These are phyloP conservation scores for Ictalurus punctatus DNA, from an alignment of 2,113 vertebrate genomes.

Conservation along the genomic window DNA sequence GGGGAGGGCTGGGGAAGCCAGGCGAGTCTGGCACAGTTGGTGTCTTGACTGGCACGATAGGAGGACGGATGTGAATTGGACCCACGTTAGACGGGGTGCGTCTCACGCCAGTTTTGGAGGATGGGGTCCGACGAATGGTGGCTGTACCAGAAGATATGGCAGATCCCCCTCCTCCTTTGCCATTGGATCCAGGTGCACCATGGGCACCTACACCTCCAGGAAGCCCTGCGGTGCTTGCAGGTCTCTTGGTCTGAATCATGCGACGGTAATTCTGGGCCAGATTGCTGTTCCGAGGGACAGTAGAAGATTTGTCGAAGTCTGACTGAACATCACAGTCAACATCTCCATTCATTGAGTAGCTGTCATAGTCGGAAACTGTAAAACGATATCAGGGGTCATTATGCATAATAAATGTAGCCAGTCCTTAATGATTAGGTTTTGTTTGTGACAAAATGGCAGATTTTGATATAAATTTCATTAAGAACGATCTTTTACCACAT, in stretches of 20 bases:
- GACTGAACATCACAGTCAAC: slow-evolving; percentile 81
- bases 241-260: slow-evolving; percentile 96
- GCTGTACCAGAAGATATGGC: slow-evolving; percentile 86
- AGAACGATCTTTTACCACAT: background rate
- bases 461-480: background rate
- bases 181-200: slow-evolving; percentile 59
- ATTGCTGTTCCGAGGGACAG: slow-evolving; percentile 95
- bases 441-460: background rate
- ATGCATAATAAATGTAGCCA: background rate
- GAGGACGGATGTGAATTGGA: slow-evolving; percentile 93
- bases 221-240: slow-evolving; percentile 89
- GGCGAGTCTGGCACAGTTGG: slow-evolving; percentile 90
- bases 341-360: slow-evolving; percentile 94
- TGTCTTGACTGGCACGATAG: slow-evolving; percentile 92
- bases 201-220: slow-evolving; percentile 76
- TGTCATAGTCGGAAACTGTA: slow-evolving; percentile 93
- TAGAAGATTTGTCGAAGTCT: slow-evolving; percentile 94
- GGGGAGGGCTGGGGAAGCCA: slow-evolving; percentile 65
- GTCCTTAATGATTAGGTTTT: background rate
- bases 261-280: slow-evolving; percentile 95
- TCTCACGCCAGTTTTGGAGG: slow-evolving; percentile 90
- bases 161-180: slow-evolving; percentile 62
- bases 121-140: slow-evolving; percentile 93
- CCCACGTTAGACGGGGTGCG: slow-evolving; percentile 89
- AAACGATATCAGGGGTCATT: background rate